Evolutionary conservation across 92 coral and sea anemone genomes (phyloP).

Genomic region (Paramuricea clavata): DNA sequence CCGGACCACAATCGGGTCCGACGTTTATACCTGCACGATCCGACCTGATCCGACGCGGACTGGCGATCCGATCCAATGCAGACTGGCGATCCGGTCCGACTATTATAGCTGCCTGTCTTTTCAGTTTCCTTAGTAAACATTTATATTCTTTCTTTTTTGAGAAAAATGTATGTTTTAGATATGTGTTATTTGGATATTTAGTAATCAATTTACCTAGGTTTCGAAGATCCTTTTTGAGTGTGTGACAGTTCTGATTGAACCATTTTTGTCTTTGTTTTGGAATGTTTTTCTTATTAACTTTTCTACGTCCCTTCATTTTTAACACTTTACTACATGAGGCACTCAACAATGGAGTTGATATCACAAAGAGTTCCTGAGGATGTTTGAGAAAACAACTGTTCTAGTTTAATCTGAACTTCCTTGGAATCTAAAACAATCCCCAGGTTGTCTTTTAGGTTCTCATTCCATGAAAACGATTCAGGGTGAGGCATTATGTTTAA

Average conservation of each 20-base stretch:
- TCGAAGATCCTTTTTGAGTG: not conserved
- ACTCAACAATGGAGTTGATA: not conserved
- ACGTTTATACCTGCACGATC: too few relatives aligned
- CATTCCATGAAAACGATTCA: not conserved
- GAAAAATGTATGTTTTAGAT: not conserved
- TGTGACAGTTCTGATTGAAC: not conserved
- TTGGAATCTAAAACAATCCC: not conserved
- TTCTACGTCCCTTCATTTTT: not conserved
- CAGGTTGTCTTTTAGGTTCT: not conserved
- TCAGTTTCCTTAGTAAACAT: not conserved
- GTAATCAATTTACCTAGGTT: not conserved
- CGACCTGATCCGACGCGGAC: too few relatives aligned
- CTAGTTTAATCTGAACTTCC: not conserved
- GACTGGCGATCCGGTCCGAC: too few relatives aligned
- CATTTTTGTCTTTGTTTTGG: too few relatives aligned
- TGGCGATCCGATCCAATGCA: too few relatives aligned
- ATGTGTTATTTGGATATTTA: not conserved
- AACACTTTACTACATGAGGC: not conserved
- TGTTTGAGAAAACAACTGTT: not conserved
- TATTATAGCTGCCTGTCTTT: too few relatives aligned
- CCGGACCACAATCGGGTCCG: too few relatives aligned
- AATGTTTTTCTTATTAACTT: not conserved
- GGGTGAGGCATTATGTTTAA: not conserved
- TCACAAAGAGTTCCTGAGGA: not conserved
- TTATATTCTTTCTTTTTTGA: too few relatives aligned